Evolutionary conservation across 2,888 invertebrate species (phyloP), one percentile per base, ranked within the genome.

Genomic region (Caradrina clavipalpis): DNA sequence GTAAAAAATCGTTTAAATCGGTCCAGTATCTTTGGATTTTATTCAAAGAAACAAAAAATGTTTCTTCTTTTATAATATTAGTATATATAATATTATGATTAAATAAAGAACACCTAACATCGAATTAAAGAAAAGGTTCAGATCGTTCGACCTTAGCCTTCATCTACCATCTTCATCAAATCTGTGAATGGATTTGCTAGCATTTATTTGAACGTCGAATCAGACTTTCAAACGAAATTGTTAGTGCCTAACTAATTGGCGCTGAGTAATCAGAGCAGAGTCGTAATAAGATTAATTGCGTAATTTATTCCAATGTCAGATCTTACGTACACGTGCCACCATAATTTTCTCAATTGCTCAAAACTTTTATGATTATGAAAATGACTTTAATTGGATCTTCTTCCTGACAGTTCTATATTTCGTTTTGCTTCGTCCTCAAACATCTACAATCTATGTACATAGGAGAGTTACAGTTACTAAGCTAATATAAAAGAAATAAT

Each of bases 231-330:
- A 45, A 45, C 17, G 13, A 31, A 55, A 45, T 73, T 3, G 45
- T 59, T 19, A 72, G 39, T 45, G 17, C 42, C 45, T 17, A 55
- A 72, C 39, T 54, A 55, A 70, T 45, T 17, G 13, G 22, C 19
- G 31, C 21, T 19, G 19, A 53, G 45, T 53, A 47, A 45, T 59
- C 26, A 69, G 19, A 47, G 22, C 19, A 15, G 35, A 45, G 42
- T 51, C 10, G 31, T 26, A 21, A 22, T 26, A 5, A 54, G 42
- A 72, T 49, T 31, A 70, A 55, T 54, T 62, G 31, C 17, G 21
- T 62, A 49, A 49, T 72, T 62, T 55, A 31, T 72, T 47, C 69
- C 2, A 13, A 69, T 22, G 45, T 19, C 69, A 58, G 13, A 69
- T 22, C 15, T 45, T 58, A 68, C 26, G n/a, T 58, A 68, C 42